Evolutionary conservation across 2,888 invertebrate genomes (phyloP).

Genomic region (Noctua janthe): DNA sequence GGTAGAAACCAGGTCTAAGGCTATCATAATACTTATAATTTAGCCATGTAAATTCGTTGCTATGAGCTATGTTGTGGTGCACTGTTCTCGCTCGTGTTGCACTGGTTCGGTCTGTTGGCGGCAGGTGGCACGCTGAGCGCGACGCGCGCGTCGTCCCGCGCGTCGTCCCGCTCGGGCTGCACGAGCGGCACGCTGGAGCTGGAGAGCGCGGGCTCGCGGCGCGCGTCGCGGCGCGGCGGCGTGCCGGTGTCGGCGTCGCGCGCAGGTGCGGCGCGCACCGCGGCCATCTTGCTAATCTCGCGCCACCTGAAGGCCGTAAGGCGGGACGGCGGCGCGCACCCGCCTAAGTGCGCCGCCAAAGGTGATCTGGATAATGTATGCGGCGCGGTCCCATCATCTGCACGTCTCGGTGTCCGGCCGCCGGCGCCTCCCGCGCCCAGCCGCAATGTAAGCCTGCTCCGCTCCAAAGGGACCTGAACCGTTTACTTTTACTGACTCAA

Average conservation of each 20-base stretch:
- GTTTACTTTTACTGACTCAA: not conserved
- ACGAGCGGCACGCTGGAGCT: slow-evolving; percentile 85
- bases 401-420: slow-evolving; percentile 84
- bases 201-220: slow-evolving; percentile 90
- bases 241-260: slow-evolving; percentile 94
- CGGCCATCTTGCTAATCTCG: slow-evolving; percentile 98
- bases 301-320: slow-evolving; percentile 93
- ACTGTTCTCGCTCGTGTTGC: slow-evolving; percentile 18
- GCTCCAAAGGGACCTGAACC: slow-evolving; percentile 23
- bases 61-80: slow-evolving; percentile 17
- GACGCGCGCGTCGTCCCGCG: slow-evolving; percentile 79
- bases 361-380: slow-evolving; percentile 91
- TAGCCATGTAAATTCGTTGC: not conserved
- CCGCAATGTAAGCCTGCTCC: slow-evolving; percentile 66
- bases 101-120: slow-evolving; percentile 2
- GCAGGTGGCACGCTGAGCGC: slow-evolving; percentile 91
- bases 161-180: slow-evolving; percentile 88
- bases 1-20: not conserved
- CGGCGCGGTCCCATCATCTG: slow-evolving; percentile 87
- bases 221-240: slow-evolving; percentile 95
- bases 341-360: slow-evolving; percentile 90
- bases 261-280: slow-evolving; percentile 98
- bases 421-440: slow-evolving; percentile 70
- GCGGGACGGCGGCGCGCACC: slow-evolving; percentile 90
- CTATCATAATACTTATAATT: too few relatives aligned